Base-by-base conservation (phyloP, 2,113 vertebrate genomes). In the Centropus bengalensis region DNA sequence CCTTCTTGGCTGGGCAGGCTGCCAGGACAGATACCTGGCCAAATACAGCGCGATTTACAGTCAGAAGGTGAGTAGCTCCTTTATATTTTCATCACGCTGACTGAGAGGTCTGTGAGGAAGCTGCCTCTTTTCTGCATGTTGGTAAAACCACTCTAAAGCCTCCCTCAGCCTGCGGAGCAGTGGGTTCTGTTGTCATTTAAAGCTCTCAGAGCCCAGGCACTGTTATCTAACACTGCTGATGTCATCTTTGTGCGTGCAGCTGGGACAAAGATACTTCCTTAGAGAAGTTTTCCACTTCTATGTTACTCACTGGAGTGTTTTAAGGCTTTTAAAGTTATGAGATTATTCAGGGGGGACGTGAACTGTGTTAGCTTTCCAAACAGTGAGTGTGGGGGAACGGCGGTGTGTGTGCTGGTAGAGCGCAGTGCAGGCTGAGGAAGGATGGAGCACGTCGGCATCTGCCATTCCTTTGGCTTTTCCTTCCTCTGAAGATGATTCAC, bases 31-130 rank as follows among this genome's bases (percentile, higher is more conserved):
- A 85, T 97, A 99, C 83, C 98, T 99, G 55, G 98, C 98, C 78
- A 99, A 99, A 85, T 99, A 99, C 98, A 99, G 99, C 7, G 92
- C 98, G 62, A 98, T 99, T 95, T 99, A 99, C 96, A 98, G 98
- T 9, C 96, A 99, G 71, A 98, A 98, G 98, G 99, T 99, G 85
- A 96, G 98, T 58, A 33, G 5, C 52, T 58, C 11, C 3, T 67
- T 73, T 42, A 1, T 62, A 5, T 69, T 51, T 47, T 42, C 47
- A 2, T 70, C 40, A 26, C 26, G 5, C 32, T 49, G 16, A 33
- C 18, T 2, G 20, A 21, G 18, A 11, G 56, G 5, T 17, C 10
- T 18, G 51, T 36, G 38, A 74, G 79, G 79, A 69, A 45, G 15
- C 10, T 22, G n/a, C 36, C 4, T 3, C 6, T 32, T 19, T 49